These are phyloP conservation scores for Engraulis encrasicolus DNA, from an alignment of 2,113 vertebrate species.

Conservation along the genomic window DNA sequence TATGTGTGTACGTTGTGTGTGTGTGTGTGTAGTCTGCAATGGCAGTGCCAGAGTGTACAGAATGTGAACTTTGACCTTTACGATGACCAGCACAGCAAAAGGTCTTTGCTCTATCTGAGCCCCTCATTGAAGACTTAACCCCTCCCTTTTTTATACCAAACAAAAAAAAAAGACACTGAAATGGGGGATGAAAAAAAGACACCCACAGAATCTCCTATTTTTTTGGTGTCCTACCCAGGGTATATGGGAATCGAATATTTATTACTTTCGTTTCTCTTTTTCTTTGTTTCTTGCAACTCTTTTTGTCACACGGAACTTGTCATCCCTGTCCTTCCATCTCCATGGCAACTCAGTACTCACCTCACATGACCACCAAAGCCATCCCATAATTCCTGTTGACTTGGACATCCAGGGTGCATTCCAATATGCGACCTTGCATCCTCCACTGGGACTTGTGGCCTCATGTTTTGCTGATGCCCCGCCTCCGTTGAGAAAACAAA, in stretches of 20 bases:
- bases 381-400: too few relatives aligned
- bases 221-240: background rate
- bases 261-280: conserved; percentile 3
- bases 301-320: background rate
- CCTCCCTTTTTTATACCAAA: conserved; percentile 3
- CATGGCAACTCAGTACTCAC: background rate
- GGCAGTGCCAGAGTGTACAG: background rate
- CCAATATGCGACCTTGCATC: too few relatives aligned
- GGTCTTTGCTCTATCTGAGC: background rate
- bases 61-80: conserved; percentile 4
- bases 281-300: background rate
- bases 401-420: too few relatives aligned
- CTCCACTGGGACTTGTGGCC: too few relatives aligned
- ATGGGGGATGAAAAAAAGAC: background rate
- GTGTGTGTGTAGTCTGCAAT: background rate
- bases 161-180: background rate
- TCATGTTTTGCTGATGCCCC: too few relatives aligned
- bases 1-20: too few relatives aligned
- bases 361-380: background rate
- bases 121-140: background rate
- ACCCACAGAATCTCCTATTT: conserved; percentile 11
- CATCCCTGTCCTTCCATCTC: background rate
- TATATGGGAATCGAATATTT: background rate
- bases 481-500: too few relatives aligned
- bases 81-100: background rate